Conservation (phyloP, 2,113 vertebrate genomes). For the Elephantulus edwardii region DNA sequence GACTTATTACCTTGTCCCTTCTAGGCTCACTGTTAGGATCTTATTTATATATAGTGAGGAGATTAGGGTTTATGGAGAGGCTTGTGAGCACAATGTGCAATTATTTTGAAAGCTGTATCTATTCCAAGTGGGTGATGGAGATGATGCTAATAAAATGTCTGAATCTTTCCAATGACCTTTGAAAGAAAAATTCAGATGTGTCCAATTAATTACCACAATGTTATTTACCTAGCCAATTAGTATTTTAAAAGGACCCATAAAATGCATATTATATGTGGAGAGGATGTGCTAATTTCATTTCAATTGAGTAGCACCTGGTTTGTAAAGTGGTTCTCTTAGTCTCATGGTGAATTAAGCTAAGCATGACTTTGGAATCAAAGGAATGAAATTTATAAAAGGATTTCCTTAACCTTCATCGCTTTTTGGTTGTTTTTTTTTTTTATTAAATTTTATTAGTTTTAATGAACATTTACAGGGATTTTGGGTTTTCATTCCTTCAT, state of each 20-base stretch:
- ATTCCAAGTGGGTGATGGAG: background rate
- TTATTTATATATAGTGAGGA: conserved; percentile 59
- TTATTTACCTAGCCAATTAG: background rate
- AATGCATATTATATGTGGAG: background rate
- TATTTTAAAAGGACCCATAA: background rate
- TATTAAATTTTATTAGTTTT: no score
- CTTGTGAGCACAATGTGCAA: conserved; percentile 16
- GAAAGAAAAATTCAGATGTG: conserved; percentile 35
- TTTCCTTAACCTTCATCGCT: background rate
- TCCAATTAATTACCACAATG: background rate
- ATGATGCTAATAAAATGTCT: conserved; percentile 3
- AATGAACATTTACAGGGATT: no score
- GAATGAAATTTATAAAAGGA: background rate
- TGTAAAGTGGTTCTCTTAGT: background rate
- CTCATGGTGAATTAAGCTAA: background rate
- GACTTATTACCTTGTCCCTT: conserved; percentile 47
- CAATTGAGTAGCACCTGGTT: background rate
- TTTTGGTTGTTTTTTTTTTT: background rate
- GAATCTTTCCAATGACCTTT: conserved; percentile 13
- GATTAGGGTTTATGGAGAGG: background rate
- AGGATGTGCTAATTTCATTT: conserved; percentile 21
- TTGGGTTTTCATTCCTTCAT: no score
- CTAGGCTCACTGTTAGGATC: conserved; percentile 12
- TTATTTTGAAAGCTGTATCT: conserved; percentile 39
- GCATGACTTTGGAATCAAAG: background rate